Conservation (phyloP, 2,888 invertebrate genomes). For the Hydrotaea diabolus region DNA sequence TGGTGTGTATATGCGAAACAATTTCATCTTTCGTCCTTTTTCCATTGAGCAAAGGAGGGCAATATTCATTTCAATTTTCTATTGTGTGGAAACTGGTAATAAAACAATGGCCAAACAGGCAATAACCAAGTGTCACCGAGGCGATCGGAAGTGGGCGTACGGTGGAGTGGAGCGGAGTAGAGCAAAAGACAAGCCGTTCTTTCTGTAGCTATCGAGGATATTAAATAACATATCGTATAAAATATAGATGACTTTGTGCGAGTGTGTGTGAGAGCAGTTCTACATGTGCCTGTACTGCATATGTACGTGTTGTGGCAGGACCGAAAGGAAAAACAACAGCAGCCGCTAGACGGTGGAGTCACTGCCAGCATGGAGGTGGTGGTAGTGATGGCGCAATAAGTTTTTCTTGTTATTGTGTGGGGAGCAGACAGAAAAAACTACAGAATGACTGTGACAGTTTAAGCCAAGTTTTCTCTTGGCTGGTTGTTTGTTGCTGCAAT, state of each 20-base stretch:
- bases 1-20: not conserved
- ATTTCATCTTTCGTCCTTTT: not conserved
- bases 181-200: not conserved
- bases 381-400: not conserved
- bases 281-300: no score
- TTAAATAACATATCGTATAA: not conserved
- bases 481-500: constrained; percentile 10
- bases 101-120: not conserved
- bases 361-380: not conserved
- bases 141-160: not conserved
- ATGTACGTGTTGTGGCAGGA: not conserved
- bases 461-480: constrained; percentile 49
- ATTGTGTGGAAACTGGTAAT: not conserved
- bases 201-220: no score
- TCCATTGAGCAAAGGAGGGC: no score
- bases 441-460: constrained; percentile 56
- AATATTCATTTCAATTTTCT: constrained; percentile 3
- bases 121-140: not conserved
- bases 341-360: not conserved
- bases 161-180: no score
- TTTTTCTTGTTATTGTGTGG: not conserved
- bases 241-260: not conserved
- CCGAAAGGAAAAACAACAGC: not conserved
- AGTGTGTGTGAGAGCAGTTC: no score
- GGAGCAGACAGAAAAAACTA: not conserved